Base-by-base conservation (phyloP, 2,888 invertebrate species). In the Tenthredo distinguenda region DNA sequence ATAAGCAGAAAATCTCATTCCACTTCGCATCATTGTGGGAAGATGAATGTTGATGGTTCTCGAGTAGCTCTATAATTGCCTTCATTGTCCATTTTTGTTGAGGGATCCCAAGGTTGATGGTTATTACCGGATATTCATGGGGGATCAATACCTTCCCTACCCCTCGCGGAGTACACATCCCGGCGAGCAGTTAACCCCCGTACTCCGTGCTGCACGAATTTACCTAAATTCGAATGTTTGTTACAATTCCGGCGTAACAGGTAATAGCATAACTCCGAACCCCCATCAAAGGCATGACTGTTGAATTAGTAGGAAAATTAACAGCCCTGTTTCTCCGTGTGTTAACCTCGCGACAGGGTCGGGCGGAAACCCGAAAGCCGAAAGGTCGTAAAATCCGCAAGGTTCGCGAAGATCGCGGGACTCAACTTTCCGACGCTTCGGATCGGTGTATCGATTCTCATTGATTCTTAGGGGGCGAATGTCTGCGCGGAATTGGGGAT, bases 1-100 rank as follows among this genome's bases (percentile, higher is more conserved):
- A 62, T 81, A 81, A 81, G 21, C 81, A 58, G 58, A 81, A 81
- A 81, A 81, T 81, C 81, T 62, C 37, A 37, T 81, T 62, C 81
- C 81, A 58, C 62, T 37, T 50, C 10, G 34, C 81, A 74, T 81
- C 40, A 40, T 58, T 62, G 34, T 81, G 31, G 37, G 9, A 81
- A 62, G 37, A 81, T 62, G 37, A 81, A 40, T 62, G 81, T 37
- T 40, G 81, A 77, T 77, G 81, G 81, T 40, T 58, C 81, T 81
- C 40, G 58, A 81, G 58, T 81, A 62, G 62, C 40, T 31, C 34
- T 12, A 26, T 81, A 81, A 62, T 81, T 81, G 62, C 62, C 62
- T 81, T 81, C 37, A 40, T 58, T 62, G 77, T 31, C n/a, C 18
- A 77, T 55, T 62, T 26, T 26, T 62, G 26, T 62, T 21, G 6